Evolutionary conservation across 2,888 invertebrate genomes (phyloP).

Genomic region (Netelia fuscicornis): DNA sequence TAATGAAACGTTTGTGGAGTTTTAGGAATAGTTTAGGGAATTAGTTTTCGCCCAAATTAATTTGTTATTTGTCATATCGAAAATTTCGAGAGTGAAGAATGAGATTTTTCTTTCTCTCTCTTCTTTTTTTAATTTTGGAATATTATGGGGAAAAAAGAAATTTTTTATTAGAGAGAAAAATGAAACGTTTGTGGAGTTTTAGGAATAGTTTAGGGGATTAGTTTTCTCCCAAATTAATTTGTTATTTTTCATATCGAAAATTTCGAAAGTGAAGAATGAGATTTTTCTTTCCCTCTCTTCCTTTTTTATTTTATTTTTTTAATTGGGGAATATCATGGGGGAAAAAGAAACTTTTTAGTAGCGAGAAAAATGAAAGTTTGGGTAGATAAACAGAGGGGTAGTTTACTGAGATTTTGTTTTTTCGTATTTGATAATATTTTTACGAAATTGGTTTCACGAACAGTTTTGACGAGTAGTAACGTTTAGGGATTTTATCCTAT

Average conservation of each 20-base stretch:
- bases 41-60: slow-evolving; percentile 36
- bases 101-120: neutral
- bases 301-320: neutral
- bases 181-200: neutral
- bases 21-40: neutral
- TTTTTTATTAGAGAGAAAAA: neutral
- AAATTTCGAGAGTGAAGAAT: neutral
- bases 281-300: neutral
- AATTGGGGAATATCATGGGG: neutral
- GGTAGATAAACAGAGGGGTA: neutral
- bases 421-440: neutral
- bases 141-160: neutral
- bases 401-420: neutral
- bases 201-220: neutral
- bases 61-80: slow-evolving; percentile 22
- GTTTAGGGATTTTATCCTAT: too few relatives aligned
- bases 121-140: neutral
- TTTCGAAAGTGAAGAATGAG: neutral
- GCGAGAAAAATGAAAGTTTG: neutral
- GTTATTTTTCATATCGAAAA: slow-evolving; percentile 19
- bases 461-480: too few relatives aligned
- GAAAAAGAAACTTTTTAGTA: neutral
- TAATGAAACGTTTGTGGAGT: neutral
- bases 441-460: too few relatives aligned
- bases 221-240: slow-evolving; percentile 29